Evolutionary conservation across 1,140 invertebrate genomes (phyloP), one percentile per base, ranked within the genome.

Genomic region (Euura lappo): DNA sequence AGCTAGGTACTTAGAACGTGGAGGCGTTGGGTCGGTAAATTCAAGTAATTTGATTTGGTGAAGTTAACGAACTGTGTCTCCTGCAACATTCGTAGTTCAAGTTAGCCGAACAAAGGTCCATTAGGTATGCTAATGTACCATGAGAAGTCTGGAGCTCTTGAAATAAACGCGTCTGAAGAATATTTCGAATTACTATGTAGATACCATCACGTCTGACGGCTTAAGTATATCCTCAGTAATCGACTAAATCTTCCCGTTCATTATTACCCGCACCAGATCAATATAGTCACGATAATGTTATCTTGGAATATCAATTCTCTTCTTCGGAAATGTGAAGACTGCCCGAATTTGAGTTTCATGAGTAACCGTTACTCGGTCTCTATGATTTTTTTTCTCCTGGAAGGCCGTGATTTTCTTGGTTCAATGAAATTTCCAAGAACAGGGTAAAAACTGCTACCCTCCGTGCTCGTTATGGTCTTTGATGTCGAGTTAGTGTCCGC

Each of bases 11-110:
- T 60, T 60, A 60, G 51, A 60, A 60, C 77, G 82, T 80, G 80
- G 78, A 85, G 82, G 82, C 79, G 83, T 84, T 76, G 78, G 78
- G 64, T 81, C 81, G 81, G 77, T 85, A 85, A 85, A 84, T 85
- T 84, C 81, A 78, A 81, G 80, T 85, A 83, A 85, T 85, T 84
- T 83, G 84, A 85, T 85, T 84, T 82, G 81, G 82, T 83, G 80
- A 80, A 81, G 80, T 84, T 85, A 85, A 85, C 84, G 83, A 84
- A 84, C 84, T 82, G 80, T 84, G 83, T 85, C 83, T 78, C 79
- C 78, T 76, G 79, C 77, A 81, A 83, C 82, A 85, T 85, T 85
- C 80, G 83, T 83, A 85, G 81, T 85, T 84, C 81, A 84, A 83
- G 77, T 83, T 84, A 74, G 78, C 81, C 83, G 84, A 85, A 85